These are phyloP conservation scores for Bunonema sp. DNA, from an alignment of 2,888 invertebrate genomes.

Conservation along the genomic window DNA sequence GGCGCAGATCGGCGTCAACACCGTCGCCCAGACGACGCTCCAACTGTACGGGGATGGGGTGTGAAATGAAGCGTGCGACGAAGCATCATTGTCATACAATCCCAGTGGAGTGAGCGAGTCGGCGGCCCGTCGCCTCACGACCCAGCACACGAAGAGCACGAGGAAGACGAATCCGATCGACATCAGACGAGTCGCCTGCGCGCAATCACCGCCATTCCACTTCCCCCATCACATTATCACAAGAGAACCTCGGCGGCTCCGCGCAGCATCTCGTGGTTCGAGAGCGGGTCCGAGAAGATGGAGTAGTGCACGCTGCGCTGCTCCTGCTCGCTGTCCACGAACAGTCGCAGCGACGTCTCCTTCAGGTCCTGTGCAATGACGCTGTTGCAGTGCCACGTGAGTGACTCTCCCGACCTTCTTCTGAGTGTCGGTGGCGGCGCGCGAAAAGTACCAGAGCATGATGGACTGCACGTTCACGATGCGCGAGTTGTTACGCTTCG, in stretches of 20 bases:
- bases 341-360: slow-evolving; percentile 14
- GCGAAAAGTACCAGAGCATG: slow-evolving; percentile 35
- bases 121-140: slow-evolving; percentile 12
- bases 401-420: too few species aligned
- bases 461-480: slow-evolving; percentile 16
- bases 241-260: slow-evolving; percentile 38
- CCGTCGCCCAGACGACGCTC: slow-evolving; percentile 10
- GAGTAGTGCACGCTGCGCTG: slow-evolving; percentile 19
- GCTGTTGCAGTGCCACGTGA: too few species aligned
- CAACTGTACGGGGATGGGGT: too few species aligned
- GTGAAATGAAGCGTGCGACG: too few species aligned
- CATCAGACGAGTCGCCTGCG: slow-evolving; percentile 34
- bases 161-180: slow-evolving; percentile 35
- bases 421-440: slow-evolving; percentile 25
- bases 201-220: too few species aligned
- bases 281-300: slow-evolving; percentile 37
- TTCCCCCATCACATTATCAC: too few species aligned
- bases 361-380: slow-evolving; percentile 7
- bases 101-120: slow-evolving; percentile 2
- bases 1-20: slow-evolving; percentile 33
- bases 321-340: slow-evolving; percentile 17
- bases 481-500: neutral
- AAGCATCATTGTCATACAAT: too few species aligned
- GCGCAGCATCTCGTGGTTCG: slow-evolving; percentile 39
- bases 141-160: slow-evolving; percentile 26